Evolutionary conservation across 2,113 vertebrate species (phyloP).

Genomic region (Cyanoderma ruficeps): DNA sequence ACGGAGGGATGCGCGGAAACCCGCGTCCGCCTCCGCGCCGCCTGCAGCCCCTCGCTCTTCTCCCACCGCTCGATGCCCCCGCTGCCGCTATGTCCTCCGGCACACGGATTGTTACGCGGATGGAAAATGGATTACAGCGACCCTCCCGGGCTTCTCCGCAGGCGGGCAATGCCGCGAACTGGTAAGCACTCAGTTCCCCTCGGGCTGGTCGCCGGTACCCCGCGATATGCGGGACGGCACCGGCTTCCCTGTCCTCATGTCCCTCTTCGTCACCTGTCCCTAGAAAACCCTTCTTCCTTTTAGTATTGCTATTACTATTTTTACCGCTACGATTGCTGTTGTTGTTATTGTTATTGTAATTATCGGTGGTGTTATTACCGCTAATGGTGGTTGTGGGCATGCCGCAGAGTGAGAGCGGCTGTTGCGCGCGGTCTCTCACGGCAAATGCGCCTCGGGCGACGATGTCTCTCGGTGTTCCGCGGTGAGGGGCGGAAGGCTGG

Average conservation of each 20-base stretch:
- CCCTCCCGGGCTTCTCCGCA: conserved; percentile 27
- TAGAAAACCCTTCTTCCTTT: background rate
- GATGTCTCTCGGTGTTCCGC: background rate
- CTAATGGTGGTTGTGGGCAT: background rate
- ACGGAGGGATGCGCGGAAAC: background rate
- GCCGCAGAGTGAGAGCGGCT: background rate
- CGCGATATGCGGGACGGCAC: background rate
- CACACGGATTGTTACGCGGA: conserved; percentile 22
- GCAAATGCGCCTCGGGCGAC: background rate
- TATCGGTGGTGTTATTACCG: background rate
- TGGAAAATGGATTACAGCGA: conserved; percentile 74
- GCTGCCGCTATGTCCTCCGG: background rate
- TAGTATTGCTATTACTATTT: background rate
- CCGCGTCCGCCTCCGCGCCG: background rate
- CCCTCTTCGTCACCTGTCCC: background rate
- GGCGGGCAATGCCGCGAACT: conserved; percentile 11
- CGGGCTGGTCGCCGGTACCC: background rate
- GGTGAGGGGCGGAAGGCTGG: background rate
- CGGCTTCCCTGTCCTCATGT: background rate
- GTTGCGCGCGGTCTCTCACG: background rate
- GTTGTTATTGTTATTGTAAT: background rate
- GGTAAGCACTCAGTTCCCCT: conserved; percentile 64
- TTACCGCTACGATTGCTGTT: background rate
- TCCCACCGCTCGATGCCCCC: background rate
- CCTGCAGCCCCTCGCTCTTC: background rate